A percentile compares a stretch with the other conserved stretches of the same genome.
Conservation (phyloP, 2,113 vertebrate genomes). For the Pavo muticus region DNA sequence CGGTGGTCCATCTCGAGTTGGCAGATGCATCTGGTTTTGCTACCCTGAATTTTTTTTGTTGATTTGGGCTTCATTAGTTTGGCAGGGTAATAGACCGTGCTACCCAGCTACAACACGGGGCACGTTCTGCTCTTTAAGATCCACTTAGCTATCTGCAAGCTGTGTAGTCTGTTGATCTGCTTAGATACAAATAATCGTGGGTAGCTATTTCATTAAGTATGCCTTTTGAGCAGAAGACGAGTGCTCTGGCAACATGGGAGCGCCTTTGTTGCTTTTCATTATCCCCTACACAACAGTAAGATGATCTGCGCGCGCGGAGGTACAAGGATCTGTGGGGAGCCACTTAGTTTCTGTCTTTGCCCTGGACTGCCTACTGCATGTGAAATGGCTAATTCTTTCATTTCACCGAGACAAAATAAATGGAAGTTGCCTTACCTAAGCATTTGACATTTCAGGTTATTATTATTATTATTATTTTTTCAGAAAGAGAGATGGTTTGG, state of each 20-base stretch:
- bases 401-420: neutral
- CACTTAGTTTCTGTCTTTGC: neutral
- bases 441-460: neutral
- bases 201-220: neutral
- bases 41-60: neutral
- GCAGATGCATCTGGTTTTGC: neutral
- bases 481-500: neutral
- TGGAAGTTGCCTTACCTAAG: neutral
- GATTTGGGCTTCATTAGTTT: neutral
- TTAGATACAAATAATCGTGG: neutral
- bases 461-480: neutral
- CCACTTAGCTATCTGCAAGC: neutral
- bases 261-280: neutral
- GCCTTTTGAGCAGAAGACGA: neutral
- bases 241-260: neutral
- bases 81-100: neutral
- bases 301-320: neutral
- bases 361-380: neutral
- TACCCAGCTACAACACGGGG: neutral
- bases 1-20: neutral
- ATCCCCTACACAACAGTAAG: neutral
- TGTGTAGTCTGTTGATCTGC: neutral
- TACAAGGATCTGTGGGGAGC: conserved; percentile 1
- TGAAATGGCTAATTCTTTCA: neutral
- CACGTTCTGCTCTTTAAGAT: neutral